These are phyloP conservation scores for Falco novaeseelandiae DNA, from an alignment of 2,797 vertebrate species.

Conservation along the genomic window DNA sequence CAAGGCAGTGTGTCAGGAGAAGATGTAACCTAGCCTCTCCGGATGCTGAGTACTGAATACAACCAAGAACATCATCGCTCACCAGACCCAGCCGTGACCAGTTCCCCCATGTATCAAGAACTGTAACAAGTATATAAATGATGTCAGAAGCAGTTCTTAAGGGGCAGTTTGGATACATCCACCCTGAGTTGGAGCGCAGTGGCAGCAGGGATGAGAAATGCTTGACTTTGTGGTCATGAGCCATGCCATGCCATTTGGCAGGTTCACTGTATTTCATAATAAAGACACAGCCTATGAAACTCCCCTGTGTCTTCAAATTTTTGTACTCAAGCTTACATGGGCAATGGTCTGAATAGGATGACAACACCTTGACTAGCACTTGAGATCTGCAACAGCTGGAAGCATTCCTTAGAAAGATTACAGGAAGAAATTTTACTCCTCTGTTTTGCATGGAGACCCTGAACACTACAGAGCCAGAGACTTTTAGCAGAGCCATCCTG, in stretches of 20 bases:
- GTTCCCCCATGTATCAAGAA: neutral
- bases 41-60: neutral
- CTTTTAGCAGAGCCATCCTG: neutral
- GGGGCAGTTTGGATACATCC: neutral
- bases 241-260: fast-evolving
- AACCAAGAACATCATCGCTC: fast-evolving
- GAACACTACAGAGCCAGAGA: neutral
- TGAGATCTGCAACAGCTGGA: neutral
- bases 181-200: neutral
- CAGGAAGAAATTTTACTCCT: neutral
- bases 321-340: neutral
- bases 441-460: neutral
- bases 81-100: neutral
- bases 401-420: neutral
- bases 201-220: neutral
- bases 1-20: neutral
- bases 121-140: neutral
- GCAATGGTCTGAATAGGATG: neutral
- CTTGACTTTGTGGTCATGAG: fast-evolving
- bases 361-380: neutral
- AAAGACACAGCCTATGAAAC: neutral
- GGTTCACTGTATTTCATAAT: neutral
- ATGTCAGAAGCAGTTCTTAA: neutral
- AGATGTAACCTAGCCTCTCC: neutral
- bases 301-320: neutral